A percentile compares a stretch with the other conserved stretches of the same genome.
These are phyloP conservation scores for Scelioninae gen. 1 DNA, from an alignment of 2,888 invertebrate genomes.

Conservation along the genomic window DNA sequence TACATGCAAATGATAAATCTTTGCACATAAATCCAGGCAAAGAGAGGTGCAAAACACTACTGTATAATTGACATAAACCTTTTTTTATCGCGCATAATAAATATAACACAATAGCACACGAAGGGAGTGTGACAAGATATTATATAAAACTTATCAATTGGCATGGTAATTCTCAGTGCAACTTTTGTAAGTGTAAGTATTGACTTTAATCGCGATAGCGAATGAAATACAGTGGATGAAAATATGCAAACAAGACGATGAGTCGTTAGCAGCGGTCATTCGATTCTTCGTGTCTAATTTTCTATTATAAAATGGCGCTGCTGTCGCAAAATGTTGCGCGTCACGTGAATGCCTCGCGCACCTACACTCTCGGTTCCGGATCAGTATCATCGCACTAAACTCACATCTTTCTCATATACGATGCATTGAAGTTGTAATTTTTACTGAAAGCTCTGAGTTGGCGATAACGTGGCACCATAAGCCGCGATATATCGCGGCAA, in stretches of 20 bases:
- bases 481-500: conserved; percentile 69
- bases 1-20: too few relatives aligned
- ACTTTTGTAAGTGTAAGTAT: conserved; percentile 27
- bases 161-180: conserved; percentile 15
- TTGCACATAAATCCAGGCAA: too few relatives aligned
- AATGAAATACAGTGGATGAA: conserved; percentile 52
- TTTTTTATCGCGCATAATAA: neutral
- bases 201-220: conserved; percentile 55
- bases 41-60: too few relatives aligned
- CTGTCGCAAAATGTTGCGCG: conserved; percentile 45
- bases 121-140: conserved; percentile 8
- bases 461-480: conserved; percentile 71
- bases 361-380: conserved; percentile 56
- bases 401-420: conserved; percentile 67
- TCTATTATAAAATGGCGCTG: conserved; percentile 52
- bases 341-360: conserved; percentile 44
- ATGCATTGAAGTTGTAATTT: conserved; percentile 74
- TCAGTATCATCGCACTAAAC: conserved; percentile 63
- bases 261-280: conserved; percentile 52
- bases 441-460: conserved; percentile 72
- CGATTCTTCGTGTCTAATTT: conserved; percentile 56
- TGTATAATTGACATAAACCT: neutral
- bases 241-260: conserved; percentile 55
- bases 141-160: conserved; percentile 27
- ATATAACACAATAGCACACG: neutral